Base-by-base conservation (phyloP, 2,113 vertebrate genomes). In the Chunga burmeisteri region DNA sequence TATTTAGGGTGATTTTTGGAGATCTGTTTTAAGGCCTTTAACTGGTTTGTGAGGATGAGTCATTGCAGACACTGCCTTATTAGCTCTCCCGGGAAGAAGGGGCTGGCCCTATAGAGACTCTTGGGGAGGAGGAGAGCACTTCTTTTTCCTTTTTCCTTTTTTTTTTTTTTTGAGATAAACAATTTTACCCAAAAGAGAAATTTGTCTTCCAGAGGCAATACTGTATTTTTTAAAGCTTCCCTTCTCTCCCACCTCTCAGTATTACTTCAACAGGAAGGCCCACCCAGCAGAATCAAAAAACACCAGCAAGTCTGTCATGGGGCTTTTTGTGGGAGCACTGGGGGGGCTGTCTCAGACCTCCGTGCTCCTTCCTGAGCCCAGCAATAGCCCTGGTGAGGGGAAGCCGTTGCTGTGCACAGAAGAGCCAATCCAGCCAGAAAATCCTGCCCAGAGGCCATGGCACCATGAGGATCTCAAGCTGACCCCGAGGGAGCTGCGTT, bases 281-380 rank as follows among this genome's bases (percentile, higher is more conserved):
- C 53, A 56, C n/a, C 6, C 38, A 63, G 17, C 16, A 59, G 72
- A 75, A 67, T 30, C 42, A 40, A 50, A 62, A 46, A 42, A 15
- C 77, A 75, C 12, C 21, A 93, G 11, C 14, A 71, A 86, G 19
- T 38, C 62, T 50, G 15, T 34, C 30, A 2, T 9, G 26, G 22
- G 27, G 23, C 13, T 88, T 65, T 0, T 65, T 0, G 0, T 50
- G 40, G 49, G 46, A 61, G 29, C 2, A 0, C 38, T 19, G 25
- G 7, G 9, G 10, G 34, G 52, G 13, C 5, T 52, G 34, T 13
- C 23, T 75, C 44, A 58, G 55, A 29, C 26, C 70, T 26, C 27
- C 6, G 0, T 29, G 52, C 16, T 83, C 30, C 53, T 67, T 58
- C 13, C 13, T 1, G 44, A 74, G 40, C 53, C 38, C 3, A 0